Conservation (phyloP, 2,797 vertebrate species). For the Peromyscus attwateri region DNA sequence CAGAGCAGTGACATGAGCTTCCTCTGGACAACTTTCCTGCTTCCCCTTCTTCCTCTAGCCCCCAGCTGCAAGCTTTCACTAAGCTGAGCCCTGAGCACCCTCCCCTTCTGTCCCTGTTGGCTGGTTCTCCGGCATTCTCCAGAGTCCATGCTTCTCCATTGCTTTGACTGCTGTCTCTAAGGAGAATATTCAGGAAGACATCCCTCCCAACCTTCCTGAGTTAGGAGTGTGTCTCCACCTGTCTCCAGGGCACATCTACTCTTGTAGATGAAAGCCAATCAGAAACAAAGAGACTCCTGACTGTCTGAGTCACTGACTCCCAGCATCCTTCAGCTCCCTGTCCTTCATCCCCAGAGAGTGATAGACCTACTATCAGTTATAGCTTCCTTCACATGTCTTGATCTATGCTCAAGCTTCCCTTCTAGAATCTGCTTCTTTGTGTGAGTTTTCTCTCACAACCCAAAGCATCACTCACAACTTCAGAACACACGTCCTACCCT, state of each 20-base stretch:
- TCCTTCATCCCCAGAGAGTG: neutral
- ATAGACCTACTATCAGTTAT: neutral
- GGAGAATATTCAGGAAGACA: neutral
- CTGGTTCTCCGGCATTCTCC: neutral
- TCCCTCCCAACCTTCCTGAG: accelerated
- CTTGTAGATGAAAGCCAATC: neutral
- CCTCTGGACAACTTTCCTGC: neutral
- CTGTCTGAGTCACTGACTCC: neutral
- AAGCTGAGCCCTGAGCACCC: neutral
- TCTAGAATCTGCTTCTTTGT: neutral
- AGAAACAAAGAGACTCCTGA: neutral
- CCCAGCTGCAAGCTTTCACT: neutral
- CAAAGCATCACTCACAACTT: neutral
- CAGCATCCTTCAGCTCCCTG: neutral
- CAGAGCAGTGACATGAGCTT: neutral
- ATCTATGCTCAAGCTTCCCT: neutral
- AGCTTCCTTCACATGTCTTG: neutral
- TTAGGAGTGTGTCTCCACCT: neutral
- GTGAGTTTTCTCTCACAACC: neutral
- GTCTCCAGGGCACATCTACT: neutral
- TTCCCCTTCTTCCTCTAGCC: neutral
- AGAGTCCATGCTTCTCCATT: neutral
- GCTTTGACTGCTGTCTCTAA: neutral
- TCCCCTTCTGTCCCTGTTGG: neutral
- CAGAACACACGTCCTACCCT: neutral